Evolutionary conservation across 2,888 invertebrate species (phyloP).

Genomic region (Pristionchus maxplancki): DNA sequence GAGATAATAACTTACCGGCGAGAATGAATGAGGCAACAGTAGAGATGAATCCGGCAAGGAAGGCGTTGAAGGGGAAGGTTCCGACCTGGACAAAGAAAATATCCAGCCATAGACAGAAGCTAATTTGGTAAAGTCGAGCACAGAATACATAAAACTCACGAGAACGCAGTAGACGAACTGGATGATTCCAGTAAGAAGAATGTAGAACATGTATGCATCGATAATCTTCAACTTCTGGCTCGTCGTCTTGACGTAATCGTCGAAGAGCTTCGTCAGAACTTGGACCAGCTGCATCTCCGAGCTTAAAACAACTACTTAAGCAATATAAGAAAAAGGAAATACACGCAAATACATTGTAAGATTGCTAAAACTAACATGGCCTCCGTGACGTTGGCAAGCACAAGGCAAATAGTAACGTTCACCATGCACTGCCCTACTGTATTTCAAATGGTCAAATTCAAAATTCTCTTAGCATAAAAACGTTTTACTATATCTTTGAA

Average conservation of each 20-base stretch:
- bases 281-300: conserved; percentile 60
- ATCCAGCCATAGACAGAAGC: too few species aligned
- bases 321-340: neutral
- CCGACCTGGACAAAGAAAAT: conserved; percentile 87
- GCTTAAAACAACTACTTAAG: neutral
- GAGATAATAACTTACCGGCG: conserved; percentile 84
- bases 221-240: conserved; percentile 94
- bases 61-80: conserved; percentile 99
- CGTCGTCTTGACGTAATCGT: conserved; percentile 91
- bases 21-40: conserved; percentile 96
- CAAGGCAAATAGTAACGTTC: neutral
- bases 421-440: neutral
- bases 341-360: neutral
- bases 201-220: conserved; percentile 95
- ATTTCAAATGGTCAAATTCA: neutral
- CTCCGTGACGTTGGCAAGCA: conserved; percentile 35
- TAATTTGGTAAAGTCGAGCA: too few species aligned
- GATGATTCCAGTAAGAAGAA: conserved; percentile 92
- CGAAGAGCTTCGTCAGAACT: conserved; percentile 83
- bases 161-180: conserved; percentile 66
- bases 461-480: neutral
- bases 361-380: neutral
- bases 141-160: conserved; percentile 48
- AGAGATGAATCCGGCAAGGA: conserved; percentile 98
- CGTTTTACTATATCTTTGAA: too few species aligned